Evolutionary conservation across 2,888 invertebrate genomes (phyloP), one percentile per base, ranked within the genome.

Genomic region (Yponomeuta cagnagella): DNA sequence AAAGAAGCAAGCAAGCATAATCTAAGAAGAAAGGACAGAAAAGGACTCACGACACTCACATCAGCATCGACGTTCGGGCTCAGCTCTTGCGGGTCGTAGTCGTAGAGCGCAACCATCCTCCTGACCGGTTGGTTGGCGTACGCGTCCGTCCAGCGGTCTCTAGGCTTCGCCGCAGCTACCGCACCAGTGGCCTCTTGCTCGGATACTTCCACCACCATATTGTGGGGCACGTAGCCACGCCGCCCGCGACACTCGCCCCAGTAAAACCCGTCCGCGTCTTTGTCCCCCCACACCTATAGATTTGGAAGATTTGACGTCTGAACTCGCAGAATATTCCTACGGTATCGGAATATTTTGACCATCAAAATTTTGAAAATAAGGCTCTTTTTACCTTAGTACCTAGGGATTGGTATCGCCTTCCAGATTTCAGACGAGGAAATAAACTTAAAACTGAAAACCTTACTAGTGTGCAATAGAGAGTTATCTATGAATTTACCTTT

Each of bases 21-120:
- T 8, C 52, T 12, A 58, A 58, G 52, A 58, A 58, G 52, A 58
- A 58, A 58, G 52, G 52, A 58, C 52, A 58, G 52, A 58, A 58
- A 58, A 5, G 52, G 52, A 58, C 52, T 58, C 52, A 58, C 52
- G 52, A 72, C 77, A 92, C 94, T 94, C 92, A 98, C 99, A 95
- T 99, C 99, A 74, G 98, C 97, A 90, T 99, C 99, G 67, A 98
- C 98, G 87, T 99, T 99, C 0, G 99, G 99, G 79, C 99, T 99
- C 75, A 98, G 93, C 83, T 99, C 98, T 84, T 98, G 97, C 10
- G 99, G 99, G 89, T 99, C 98, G 82, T 99, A 99, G 88, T 99
- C 99, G 84, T 99, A 99, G 43, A 99, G 93, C 0, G 99, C 99
- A 66, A 99, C 95, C 99, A 99, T 99, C 79, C 97, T 94, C 80